phyloP scores from a whole-genome alignment of 2,888 invertebrate genomes.

The Tillus elongatus region DNA sequence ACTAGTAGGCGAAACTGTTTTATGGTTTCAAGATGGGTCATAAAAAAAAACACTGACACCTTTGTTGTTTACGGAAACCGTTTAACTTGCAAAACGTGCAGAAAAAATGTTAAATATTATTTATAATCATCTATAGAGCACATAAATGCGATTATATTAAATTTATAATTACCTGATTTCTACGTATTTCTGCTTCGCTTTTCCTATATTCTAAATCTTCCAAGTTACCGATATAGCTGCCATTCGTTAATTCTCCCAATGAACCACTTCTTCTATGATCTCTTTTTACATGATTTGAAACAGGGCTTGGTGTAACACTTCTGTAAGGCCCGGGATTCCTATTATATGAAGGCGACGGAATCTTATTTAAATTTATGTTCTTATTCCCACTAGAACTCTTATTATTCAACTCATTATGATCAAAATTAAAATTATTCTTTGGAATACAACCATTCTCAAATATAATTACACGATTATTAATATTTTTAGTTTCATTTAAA shows the following conservation, averaged over 20 bases:
- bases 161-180: conserved; percentile 43
- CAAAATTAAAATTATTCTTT: conserved; percentile 35
- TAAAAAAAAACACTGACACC: too few relatives aligned
- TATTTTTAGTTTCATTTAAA: conserved; percentile 39
- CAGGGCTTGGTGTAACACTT: conserved; percentile 37
- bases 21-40: too few relatives aligned
- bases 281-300: conserved; percentile 25
- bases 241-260: conserved; percentile 30
- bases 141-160: too few relatives aligned
- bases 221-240: conserved; percentile 26
- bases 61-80: too few relatives aligned
- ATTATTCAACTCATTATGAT: conserved; percentile 38
- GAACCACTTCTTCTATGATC: conserved; percentile 34
- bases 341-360: conserved; percentile 47
- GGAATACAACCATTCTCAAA: conserved; percentile 37
- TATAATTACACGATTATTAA: conserved; percentile 37
- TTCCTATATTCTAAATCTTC: conserved; percentile 31
- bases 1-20: too few relatives aligned
- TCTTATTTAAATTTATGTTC: conserved; percentile 36
- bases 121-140: too few relatives aligned
- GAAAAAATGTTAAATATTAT: too few relatives aligned
- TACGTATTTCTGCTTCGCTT: conserved; percentile 44
- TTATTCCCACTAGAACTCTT: conserved; percentile 30
- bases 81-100: too few relatives aligned
- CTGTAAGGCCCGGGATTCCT: conserved; percentile 41